Evolutionary conservation across 2,888 invertebrate species (phyloP).

Genomic region (Glaucopsyche alexis): DNA sequence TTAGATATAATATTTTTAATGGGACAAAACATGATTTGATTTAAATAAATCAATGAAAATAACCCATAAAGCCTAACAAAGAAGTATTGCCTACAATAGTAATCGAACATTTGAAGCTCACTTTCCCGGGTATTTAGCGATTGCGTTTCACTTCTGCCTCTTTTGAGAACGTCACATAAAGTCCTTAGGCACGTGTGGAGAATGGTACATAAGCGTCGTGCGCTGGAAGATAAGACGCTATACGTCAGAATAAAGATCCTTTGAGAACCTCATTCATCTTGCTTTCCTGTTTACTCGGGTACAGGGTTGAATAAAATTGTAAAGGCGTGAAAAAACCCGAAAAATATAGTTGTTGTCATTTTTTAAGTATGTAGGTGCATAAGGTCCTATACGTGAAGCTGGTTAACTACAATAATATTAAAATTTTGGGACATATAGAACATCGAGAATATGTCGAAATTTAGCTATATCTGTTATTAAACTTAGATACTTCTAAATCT

Average conservation of each 20-base stretch:
- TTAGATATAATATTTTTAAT: too few species aligned
- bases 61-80: too few species aligned
- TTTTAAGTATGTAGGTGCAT: neutral
- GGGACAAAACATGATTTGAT: too few species aligned
- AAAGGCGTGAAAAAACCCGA: neutral
- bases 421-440: too few species aligned
- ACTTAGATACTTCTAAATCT: neutral
- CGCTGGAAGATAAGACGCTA: slow-evolving; percentile 33
- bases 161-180: slow-evolving; percentile 29
- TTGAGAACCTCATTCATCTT: slow-evolving; percentile 35
- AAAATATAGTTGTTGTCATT: neutral
- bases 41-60: too few species aligned
- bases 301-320: slow-evolving; percentile 4
- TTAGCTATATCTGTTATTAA: neutral
- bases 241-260: slow-evolving; percentile 32
- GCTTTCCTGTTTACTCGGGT: slow-evolving; percentile 29
- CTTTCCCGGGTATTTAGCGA: neutral
- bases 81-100: neutral
- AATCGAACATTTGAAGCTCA: neutral
- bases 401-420: too few species aligned
- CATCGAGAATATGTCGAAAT: too few species aligned
- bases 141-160: slow-evolving; percentile 8
- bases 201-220: slow-evolving; percentile 31
- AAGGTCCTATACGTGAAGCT: too few species aligned
- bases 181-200: slow-evolving; percentile 29